Conservation (phyloP, 35 echinoderm and acorn worm species). For the Eucidaris tribuloides region DNA sequence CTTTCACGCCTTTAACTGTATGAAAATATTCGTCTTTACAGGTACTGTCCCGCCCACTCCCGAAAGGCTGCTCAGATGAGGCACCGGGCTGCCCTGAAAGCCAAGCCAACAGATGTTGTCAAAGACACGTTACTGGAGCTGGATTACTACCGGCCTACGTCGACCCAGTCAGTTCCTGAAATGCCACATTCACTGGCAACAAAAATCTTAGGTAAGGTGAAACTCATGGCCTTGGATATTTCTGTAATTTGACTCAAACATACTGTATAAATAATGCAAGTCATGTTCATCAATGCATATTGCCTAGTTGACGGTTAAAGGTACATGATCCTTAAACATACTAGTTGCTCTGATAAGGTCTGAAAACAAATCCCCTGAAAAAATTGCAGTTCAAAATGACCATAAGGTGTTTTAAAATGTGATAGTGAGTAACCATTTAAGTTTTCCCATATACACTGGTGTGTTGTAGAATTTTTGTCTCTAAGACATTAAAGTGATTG, state of each 20-base stretch:
- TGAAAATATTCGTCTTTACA: background rate
- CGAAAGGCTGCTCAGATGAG: constrained; percentile 55
- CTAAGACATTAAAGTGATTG: too few species aligned
- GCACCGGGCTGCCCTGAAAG: constrained; percentile 77
- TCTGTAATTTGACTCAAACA: background rate
- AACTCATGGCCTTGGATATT: background rate
- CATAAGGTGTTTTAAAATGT: too few species aligned
- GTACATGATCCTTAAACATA: background rate
- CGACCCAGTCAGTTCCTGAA: constrained; percentile 53
- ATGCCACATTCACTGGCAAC: constrained; percentile 42
- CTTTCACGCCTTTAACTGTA: background rate
- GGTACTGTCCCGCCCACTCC: constrained; percentile 78
- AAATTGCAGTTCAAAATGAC: background rate
- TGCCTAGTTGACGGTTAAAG: background rate
- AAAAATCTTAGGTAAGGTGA: constrained; percentile 70
- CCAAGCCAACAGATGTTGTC: constrained; percentile 50
- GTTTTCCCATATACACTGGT: too few species aligned
- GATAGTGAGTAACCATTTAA: too few species aligned
- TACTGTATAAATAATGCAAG: background rate
- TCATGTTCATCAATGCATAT: background rate
- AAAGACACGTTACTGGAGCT: constrained; percentile 65
- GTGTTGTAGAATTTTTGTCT: too few species aligned
- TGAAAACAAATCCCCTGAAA: background rate
- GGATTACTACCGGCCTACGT: constrained; percentile 60
- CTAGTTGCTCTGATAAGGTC: background rate